Conservation (phyloP, 2,888 invertebrate species). For the Horisme vitalbata region DNA sequence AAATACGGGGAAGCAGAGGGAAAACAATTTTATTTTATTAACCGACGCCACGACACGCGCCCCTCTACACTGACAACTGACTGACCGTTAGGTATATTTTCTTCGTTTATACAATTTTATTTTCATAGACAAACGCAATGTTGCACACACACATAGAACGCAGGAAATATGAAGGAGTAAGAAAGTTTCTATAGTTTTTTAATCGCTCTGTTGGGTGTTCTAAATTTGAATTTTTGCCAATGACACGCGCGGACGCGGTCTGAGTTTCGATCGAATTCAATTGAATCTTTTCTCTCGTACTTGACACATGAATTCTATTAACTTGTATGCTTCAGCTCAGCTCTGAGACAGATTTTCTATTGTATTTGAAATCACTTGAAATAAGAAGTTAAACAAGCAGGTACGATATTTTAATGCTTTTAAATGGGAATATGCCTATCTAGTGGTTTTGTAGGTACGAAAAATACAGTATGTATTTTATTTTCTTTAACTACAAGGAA, state of each 20-base stretch:
- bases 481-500: not conserved
- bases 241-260: slow-evolving; percentile 34
- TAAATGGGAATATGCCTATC: not conserved
- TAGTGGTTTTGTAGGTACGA: not conserved
- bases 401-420: not conserved
- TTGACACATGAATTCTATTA: too few species aligned
- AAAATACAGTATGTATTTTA: not conserved
- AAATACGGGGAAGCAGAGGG: slow-evolving; percentile 35
- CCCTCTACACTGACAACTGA: slow-evolving; percentile 73
- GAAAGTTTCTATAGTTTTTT: slow-evolving; percentile 39
- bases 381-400: too few species aligned
- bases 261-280: slow-evolving; percentile 26
- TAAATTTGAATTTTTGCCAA: slow-evolving; percentile 55
- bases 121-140: slow-evolving; percentile 71
- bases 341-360: too few species aligned
- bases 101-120: slow-evolving; percentile 73
- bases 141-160: slow-evolving; percentile 44
- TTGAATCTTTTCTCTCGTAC: slow-evolving; percentile 10
- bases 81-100: slow-evolving; percentile 67
- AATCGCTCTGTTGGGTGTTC: slow-evolving; percentile 40
- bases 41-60: slow-evolving; percentile 54
- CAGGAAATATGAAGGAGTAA: slow-evolving; percentile 36
- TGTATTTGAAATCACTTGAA: too few species aligned
- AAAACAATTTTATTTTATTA: slow-evolving; percentile 58
- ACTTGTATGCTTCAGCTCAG: too few species aligned